phyloP scores from a whole-genome alignment of 2,797 vertebrate species.

The Linurgus olivaceus region DNA sequence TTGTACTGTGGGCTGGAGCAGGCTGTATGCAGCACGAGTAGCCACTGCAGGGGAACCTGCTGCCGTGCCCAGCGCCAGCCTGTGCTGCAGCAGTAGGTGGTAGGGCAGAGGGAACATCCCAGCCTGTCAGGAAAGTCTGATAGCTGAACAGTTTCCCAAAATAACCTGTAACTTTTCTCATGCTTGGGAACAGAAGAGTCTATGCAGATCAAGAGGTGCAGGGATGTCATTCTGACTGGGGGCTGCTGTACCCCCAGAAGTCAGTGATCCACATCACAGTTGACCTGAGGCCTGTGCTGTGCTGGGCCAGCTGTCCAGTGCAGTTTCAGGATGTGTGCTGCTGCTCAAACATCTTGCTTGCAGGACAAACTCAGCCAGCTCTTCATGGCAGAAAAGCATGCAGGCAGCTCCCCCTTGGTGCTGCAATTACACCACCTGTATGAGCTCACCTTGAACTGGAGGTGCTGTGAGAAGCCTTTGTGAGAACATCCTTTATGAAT shows the following conservation, averaged over 20 bases:
- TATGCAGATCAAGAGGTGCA: neutral
- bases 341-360: neutral
- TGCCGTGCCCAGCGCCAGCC: fast-evolving
- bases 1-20: fast-evolving
- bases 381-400: fast-evolving
- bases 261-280: fast-evolving
- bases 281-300: neutral
- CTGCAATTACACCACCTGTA: neutral
- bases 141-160: neutral
- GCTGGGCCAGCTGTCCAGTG: too few species aligned
- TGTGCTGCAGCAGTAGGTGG: neutral
- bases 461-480: neutral
- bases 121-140: neutral
- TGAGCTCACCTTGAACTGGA: neutral
- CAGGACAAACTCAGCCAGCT: neutral
- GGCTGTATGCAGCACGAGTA: neutral
- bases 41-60: neutral
- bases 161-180: neutral
- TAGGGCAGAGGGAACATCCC: neutral
- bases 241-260: neutral
- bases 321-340: neutral
- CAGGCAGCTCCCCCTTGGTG: neutral
- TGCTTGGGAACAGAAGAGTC: neutral
- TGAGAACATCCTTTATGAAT: neutral
- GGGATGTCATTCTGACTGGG: neutral